Evolutionary conservation across 2,113 vertebrate species (phyloP).

Genomic region (Gymnobelideus leadbeateri): DNA sequence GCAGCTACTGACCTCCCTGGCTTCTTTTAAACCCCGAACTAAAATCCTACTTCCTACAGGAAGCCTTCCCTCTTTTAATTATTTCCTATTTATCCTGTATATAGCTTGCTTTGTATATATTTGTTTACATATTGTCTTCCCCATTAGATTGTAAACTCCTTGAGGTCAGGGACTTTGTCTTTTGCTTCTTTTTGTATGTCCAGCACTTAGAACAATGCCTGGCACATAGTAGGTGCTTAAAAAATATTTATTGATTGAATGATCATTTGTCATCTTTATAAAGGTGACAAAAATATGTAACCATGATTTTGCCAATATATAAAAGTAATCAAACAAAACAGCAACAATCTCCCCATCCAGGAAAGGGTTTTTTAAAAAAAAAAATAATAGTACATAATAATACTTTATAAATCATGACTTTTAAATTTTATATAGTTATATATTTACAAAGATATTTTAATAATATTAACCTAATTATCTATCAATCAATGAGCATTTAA

Average conservation of each 20-base stretch:
- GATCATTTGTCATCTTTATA: background rate
- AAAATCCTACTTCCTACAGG: background rate
- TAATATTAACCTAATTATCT: background rate
- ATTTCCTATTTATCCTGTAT: background rate
- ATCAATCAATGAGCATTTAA: background rate
- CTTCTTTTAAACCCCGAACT: background rate
- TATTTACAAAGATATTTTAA: constrained; percentile 39
- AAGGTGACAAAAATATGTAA: background rate
- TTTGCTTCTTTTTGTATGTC: background rate
- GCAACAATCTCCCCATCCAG: background rate
- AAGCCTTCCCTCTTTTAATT: background rate
- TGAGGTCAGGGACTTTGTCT: background rate
- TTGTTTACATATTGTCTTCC: background rate
- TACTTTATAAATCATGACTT: constrained; percentile 23
- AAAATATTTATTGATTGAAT: background rate
- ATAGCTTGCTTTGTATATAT: background rate
- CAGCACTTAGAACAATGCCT: background rate
- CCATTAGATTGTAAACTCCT: background rate
- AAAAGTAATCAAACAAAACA: background rate
- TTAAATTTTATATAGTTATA: constrained; percentile 6
- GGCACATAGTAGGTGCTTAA: background rate
- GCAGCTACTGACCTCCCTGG: too few species aligned
- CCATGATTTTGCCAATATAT: background rate
- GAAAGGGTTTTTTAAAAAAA: background rate
- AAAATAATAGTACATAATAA: background rate